phyloP scores from a whole-genome alignment of 2,797 vertebrate genomes.

The Poecilia velifera region DNA sequence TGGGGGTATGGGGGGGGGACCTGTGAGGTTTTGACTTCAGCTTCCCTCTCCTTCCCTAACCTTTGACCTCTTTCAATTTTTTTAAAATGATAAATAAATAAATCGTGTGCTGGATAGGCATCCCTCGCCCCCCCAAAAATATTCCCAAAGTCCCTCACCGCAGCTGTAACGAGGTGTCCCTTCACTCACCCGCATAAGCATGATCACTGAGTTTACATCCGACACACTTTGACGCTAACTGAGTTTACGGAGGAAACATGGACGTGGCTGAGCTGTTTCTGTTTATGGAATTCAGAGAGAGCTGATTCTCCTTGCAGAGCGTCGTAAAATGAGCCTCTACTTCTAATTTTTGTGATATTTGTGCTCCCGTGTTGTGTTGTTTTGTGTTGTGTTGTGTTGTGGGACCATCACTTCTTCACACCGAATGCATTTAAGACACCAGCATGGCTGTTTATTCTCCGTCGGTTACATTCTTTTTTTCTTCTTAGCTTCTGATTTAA shows the following conservation, averaged over 20 bases:
- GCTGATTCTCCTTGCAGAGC: not conserved
- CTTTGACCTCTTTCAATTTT: conserved; percentile 46
- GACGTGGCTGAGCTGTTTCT: conserved; percentile 26
- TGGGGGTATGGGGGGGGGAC: not conserved
- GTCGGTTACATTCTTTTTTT: conserved; percentile 20
- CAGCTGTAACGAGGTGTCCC: conserved; percentile 37
- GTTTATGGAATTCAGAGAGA: conserved; percentile 17
- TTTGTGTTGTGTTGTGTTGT: conserved; percentile 51
- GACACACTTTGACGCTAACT: conserved; percentile 41
- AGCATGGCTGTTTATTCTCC: conserved; percentile 23
- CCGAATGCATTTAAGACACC: conserved; percentile 31
- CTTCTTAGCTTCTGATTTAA: conserved; percentile 31
- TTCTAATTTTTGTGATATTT: conserved; percentile 36
- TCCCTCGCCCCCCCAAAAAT: conserved; percentile 6
- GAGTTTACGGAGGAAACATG: conserved; percentile 38
- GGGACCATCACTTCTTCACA: conserved; percentile 43
- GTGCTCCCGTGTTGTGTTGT: conserved; percentile 54
- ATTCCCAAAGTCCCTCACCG: conserved; percentile 28
- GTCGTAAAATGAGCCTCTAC: conserved; percentile 19
- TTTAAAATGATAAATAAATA: conserved; percentile 3
- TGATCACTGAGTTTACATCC: conserved; percentile 31
- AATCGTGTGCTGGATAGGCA: conserved; percentile 53
- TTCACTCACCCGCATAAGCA: conserved; percentile 31
- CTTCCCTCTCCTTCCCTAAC: conserved; percentile 20
- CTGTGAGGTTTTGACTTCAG: conserved; percentile 48